Conservation (phyloP, 2,888 invertebrate species). For the Tetrapedia diversipes region DNA sequence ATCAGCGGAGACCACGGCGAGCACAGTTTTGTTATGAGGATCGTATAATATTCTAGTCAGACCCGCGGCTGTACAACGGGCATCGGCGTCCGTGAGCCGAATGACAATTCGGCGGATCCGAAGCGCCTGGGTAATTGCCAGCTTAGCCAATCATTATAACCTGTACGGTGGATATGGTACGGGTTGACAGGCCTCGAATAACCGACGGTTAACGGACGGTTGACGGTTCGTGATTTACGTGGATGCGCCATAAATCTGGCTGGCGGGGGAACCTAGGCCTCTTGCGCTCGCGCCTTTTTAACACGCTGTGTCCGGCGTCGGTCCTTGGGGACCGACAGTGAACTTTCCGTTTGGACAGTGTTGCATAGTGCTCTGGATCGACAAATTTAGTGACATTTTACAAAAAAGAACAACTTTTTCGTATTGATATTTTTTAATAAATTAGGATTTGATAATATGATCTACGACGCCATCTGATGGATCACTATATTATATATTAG, state of each 20-base stretch:
- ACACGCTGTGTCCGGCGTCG: too few relatives aligned
- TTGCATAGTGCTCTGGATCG: too few relatives aligned
- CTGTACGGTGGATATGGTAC: constrained; percentile 60
- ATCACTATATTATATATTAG: too few relatives aligned
- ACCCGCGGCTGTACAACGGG: constrained; percentile 80
- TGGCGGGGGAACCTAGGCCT: not conserved
- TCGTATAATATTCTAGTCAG: constrained; percentile 82
- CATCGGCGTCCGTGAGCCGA: constrained; percentile 77
- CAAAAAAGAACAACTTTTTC: too few relatives aligned
- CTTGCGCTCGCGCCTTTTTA: not conserved
- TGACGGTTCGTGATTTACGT: constrained; percentile 59
- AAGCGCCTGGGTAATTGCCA: constrained; percentile 81
- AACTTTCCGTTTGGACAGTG: too few relatives aligned
- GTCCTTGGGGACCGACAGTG: too few relatives aligned
- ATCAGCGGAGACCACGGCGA: constrained; percentile 60
- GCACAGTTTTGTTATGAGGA: constrained; percentile 78
- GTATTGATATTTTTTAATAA: too few relatives aligned
- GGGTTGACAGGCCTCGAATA: constrained; percentile 59
- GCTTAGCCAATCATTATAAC: constrained; percentile 79
- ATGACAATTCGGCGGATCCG: constrained; percentile 77
- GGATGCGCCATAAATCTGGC: constrained; percentile 37
- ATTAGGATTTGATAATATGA: too few relatives aligned
- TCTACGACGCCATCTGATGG: too few relatives aligned
- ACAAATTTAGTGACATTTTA: too few relatives aligned
- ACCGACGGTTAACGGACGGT: constrained; percentile 48